phyloP scores from a whole-genome alignment of 2,888 invertebrate genomes.

The Itoplectis maculator region DNA sequence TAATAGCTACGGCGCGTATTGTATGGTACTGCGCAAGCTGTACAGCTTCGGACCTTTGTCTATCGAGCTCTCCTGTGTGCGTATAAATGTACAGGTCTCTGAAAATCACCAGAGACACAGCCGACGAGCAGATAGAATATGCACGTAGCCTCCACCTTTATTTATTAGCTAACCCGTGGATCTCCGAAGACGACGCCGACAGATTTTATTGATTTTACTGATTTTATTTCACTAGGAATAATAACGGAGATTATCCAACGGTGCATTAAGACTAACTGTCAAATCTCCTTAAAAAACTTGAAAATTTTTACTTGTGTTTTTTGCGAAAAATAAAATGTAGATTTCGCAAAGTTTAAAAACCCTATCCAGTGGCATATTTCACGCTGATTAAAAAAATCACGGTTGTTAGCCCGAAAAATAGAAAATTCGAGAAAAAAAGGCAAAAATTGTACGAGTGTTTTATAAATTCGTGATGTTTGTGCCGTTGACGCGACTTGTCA shows the following conservation, averaged over 20 bases:
- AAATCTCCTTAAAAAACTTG: too few species aligned
- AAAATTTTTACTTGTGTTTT: too few species aligned
- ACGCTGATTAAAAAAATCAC: too few species aligned
- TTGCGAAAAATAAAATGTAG: too few species aligned
- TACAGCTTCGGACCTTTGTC: slow-evolving; percentile 44
- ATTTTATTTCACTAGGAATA: slow-evolving; percentile 36
- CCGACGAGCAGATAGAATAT: slow-evolving; percentile 20
- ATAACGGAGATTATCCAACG: too few species aligned
- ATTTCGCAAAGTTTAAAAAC: too few species aligned
- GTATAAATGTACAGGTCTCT: slow-evolving; percentile 17
- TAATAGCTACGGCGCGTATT: slow-evolving; percentile 57
- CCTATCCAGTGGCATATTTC: too few species aligned
- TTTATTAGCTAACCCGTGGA: slow-evolving; percentile 17
- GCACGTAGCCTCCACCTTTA: slow-evolving; percentile 26
- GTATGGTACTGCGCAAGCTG: slow-evolving; percentile 21
- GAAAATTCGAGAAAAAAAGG: too few species aligned
- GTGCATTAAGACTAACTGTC: too few species aligned
- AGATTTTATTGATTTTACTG: slow-evolving; percentile 43
- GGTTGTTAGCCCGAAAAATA: too few species aligned
- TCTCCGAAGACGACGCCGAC: slow-evolving; percentile 29
- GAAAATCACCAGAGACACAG: slow-evolving; percentile 24
- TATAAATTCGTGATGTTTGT: slow-evolving; percentile 53
- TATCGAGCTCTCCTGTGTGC: slow-evolving; percentile 29
- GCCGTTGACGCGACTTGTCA: slow-evolving; percentile 46
- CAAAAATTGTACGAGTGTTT: slow-evolving; percentile 47